These are phyloP conservation scores for Oryctes rhinoceros DNA, from an alignment of 1,140 invertebrate genomes.

Conservation along the genomic window DNA sequence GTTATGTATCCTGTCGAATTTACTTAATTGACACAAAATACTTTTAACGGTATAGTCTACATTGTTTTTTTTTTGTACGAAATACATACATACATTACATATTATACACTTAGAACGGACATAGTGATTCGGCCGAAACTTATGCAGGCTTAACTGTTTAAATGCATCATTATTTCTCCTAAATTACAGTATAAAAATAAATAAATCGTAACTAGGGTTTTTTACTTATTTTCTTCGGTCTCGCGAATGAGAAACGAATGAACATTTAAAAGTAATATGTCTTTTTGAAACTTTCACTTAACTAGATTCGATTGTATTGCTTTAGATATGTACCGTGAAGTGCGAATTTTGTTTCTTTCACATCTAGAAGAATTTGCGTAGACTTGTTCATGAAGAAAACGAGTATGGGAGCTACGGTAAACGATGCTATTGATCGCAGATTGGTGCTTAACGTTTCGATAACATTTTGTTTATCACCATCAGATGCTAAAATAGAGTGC, in stretches of 20 bases:
- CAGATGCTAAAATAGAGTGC: too few species aligned
- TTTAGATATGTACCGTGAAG: slow-evolving; percentile 26
- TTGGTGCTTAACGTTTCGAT: too few species aligned
- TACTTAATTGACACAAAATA: slow-evolving; percentile 4
- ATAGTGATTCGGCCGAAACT: neutral
- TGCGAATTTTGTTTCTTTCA: neutral
- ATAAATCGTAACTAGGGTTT: slow-evolving; percentile 22
- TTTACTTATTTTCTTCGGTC: slow-evolving; percentile 19
- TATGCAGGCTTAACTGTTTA: slow-evolving; percentile 19
- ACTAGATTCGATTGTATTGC: neutral
- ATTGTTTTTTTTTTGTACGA: neutral
- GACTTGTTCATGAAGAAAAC: too few species aligned
- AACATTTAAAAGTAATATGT: neutral
- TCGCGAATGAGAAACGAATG: neutral
- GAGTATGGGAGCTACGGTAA: too few species aligned
- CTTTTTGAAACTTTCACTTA: neutral
- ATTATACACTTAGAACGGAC: slow-evolving; percentile 1
- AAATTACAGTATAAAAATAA: slow-evolving; percentile 37
- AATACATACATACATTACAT: slow-evolving; percentile 12
- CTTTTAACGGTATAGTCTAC: slow-evolving; percentile 13
- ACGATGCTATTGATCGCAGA: too few species aligned
- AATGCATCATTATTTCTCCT: slow-evolving; percentile 27
- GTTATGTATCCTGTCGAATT: neutral
- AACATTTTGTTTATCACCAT: too few species aligned
- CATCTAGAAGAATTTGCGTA: slow-evolving; percentile 24